Evolutionary conservation across 2,113 vertebrate species (phyloP), one percentile per base, ranked within the genome.

Genomic region (Amphilophus citrinellus): DNA sequence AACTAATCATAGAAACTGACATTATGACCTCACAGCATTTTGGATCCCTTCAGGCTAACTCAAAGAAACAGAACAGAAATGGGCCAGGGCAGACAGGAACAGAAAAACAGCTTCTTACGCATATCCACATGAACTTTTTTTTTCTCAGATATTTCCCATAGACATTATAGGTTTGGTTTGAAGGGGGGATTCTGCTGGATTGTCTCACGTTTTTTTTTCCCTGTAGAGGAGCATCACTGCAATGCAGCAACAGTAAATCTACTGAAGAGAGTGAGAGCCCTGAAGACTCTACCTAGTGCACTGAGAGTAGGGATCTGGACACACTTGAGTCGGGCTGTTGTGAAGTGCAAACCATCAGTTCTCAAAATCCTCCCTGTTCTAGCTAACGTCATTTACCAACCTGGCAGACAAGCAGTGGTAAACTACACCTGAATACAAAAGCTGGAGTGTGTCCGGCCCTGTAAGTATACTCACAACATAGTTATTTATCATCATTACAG

Each of bases 401-500:
- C 92, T 93, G 93, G 93, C 92, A 94, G 89, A 93, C 90, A 89
- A 93, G 93, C 90, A 89, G 94, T 92, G 93, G 94, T 84, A 95
- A 95, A 96, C 94, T 94, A 95, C 95, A 95, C 94, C 95, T 95
- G 95, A 96, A 95, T 94, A 94, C 94, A 94, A 75, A 80, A 89
- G 92, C 92, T 89, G 92, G 91, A 93, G 87, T 80, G 84, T 65
- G 88, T 93, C 95, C 88, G 42, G 93, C 92, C 92, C 93, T 95
- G 91, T 93, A 93, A 92, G 92, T 93, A 95, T 90, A 94, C 93
- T 95, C 93, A 96, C 94, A 93, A 94, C 90, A 92, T 94, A 94
- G 86, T 92, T 92, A 91, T 93, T 95, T 90, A 88, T 95, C 91
- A 93, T 93, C 88, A 88, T 93, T 95, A 96, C 94, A 96, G 94